Base-by-base conservation (phyloP, 1,140 invertebrate genomes). In the Andricus grossulariae region DNA sequence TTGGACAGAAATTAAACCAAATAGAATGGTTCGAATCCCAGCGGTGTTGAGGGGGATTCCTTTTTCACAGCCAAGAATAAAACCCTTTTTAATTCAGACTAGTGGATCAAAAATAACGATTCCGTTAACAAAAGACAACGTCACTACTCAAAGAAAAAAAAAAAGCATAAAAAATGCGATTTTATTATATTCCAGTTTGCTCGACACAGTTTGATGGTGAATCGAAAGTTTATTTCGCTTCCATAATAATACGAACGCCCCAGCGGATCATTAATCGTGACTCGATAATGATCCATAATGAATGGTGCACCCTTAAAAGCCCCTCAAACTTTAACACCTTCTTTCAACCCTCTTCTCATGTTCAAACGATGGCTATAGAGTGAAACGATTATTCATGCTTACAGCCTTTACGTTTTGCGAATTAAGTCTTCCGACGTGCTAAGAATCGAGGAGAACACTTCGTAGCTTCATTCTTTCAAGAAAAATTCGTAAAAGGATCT, bases 331-430 rank as follows among this genome's bases (percentile, higher is more conserved):
- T 77, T 50, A 70, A 32, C 18, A 49, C 54, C 25, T 60, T 18
- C 70, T 52, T 13, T 12, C 2, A 25, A 21, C 25, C 32, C 25
- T 12, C 60, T 66, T 66, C 39, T 66, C n/a, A 45, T 66, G 60
- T 4, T 32, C n/a, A 66, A 66, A 66, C 25, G 72, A 51, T 57
- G 49, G 19, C 21, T 32, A 70, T 39, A 51, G 54, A 57, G 66
- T 73, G 66, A 74, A 78, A 75, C 85, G 85, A 86, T 87, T 86
- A 86, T 86, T 87, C 85, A 86, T 81, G 82, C 80, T 85, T 83
- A 78, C 76, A 79, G 78, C 78, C 80, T 84, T 84, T 82, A 74
- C 84, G 73, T 85, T 81, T 83, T 77, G 71, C 76, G 82, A 85
- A 87, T 86, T 85, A 87, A 86, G 82, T 84, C 77, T 75, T 80